Evolutionary conservation across 2,797 vertebrate species (phyloP), one percentile per base, ranked within the genome.

Genomic region (Nannoperca australis): DNA sequence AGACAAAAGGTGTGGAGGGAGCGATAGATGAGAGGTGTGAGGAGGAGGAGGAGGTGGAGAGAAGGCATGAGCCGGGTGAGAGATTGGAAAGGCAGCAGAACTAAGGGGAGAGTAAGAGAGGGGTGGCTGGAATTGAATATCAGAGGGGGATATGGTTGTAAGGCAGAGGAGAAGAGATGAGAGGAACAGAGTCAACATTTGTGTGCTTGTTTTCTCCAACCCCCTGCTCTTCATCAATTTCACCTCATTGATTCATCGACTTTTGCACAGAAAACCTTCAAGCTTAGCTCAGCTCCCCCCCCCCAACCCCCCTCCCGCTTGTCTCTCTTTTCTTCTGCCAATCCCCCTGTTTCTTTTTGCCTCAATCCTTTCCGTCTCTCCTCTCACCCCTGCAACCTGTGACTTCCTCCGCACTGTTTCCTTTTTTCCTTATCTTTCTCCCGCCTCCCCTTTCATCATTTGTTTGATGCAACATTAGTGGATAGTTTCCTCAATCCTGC

Each of bases 161-260:
- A 82, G 88, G 89, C 82, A 66, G 72, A 45, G 58, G 77, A 80
- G 70, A 82, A 73, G 81, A 92, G 84, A 90, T 82, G 87, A 93
- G 81, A 93, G 82, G 84, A 87, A 86, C 71, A 73, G 85, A 91
- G 90, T 92, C 89, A 93, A 90, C 87, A 90, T 92, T 90, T 89
- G 80, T 87, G 68, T 71, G 82, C 81, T 85, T 76, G 79, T 90
- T 87, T 90, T 81, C 82, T 83, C 70, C 81, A 82, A 65, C 70
- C 83, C 76, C 68, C 49, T 61, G 80, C 84, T 91, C 90, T 89
- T 90, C 87, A 90, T 93, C 89, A 91, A 88, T 91, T 88, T 90
- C 83, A 89, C 84, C 73, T 70, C 85, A 91, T 92, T 88, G 90
- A 88, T 92, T 91, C 78, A 89, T 85, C 40, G 88, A 88, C 83